These are phyloP conservation scores for Nasonia vitripennis DNA, from an alignment of 1,140 invertebrate genomes.

Conservation along the genomic window DNA sequence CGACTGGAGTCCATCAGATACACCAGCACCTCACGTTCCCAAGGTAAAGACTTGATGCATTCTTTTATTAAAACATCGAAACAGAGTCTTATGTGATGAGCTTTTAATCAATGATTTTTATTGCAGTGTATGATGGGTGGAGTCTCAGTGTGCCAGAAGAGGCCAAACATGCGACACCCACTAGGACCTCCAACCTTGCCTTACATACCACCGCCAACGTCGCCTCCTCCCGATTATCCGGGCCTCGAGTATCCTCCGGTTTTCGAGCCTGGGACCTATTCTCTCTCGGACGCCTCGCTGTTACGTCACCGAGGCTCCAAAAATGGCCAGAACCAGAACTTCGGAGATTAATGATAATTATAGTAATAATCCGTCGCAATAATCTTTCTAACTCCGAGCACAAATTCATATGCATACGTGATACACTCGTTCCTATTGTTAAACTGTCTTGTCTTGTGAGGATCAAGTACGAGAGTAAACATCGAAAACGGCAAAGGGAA, in stretches of 20 bases:
- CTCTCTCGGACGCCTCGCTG: slow-evolving; percentile 77
- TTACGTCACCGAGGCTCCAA: slow-evolving; percentile 62
- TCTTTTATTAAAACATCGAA: not conserved
- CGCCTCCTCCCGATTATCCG: slow-evolving; percentile 80
- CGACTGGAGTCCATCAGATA: slow-evolving; percentile 62
- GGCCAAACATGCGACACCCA: slow-evolving; percentile 55
- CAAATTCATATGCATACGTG: not conserved
- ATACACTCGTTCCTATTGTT: slow-evolving; percentile 42
- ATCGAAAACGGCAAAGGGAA: not conserved
- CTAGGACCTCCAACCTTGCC: slow-evolving; percentile 66
- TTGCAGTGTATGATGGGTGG: slow-evolving; percentile 56
- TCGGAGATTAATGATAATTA: slow-evolving; percentile 18
- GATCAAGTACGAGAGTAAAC: not conserved
- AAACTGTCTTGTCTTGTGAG: not conserved
- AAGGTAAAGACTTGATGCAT: slow-evolving; percentile 41
- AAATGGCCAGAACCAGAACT: slow-evolving; percentile 49
- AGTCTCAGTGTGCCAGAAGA: slow-evolving; percentile 54
- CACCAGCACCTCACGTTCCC: slow-evolving; percentile 48
- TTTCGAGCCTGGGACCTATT: slow-evolving; percentile 88
- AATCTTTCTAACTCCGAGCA: not conserved
- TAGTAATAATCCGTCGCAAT: not conserved
- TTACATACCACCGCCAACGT: slow-evolving; percentile 70
- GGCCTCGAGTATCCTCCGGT: slow-evolving; percentile 88
- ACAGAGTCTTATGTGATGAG: not conserved
- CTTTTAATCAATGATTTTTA: not conserved